These are phyloP conservation scores for Xiphophorus birchmanni DNA, from an alignment of 2,797 vertebrate species.

Conservation along the genomic window DNA sequence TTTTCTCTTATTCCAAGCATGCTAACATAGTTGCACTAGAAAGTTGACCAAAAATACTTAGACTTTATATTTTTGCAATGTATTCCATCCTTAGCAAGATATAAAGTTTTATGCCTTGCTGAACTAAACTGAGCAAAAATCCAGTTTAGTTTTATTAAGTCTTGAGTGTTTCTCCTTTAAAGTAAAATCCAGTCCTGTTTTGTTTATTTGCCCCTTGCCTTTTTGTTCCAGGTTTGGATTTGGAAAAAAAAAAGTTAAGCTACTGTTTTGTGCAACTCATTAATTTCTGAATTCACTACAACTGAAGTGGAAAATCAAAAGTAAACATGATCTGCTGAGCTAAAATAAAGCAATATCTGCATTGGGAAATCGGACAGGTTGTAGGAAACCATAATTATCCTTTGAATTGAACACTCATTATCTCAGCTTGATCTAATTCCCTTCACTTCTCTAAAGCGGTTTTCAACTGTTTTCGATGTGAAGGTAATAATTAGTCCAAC, in stretches of 20 bases:
- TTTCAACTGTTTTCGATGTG: not conserved
- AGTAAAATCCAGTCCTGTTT: not conserved
- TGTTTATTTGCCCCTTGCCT: not conserved
- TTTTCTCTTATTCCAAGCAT: too few species aligned
- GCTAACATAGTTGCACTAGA: too few species aligned
- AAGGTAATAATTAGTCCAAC: constrained; percentile 4
- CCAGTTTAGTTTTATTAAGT: not conserved
- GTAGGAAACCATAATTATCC: not conserved
- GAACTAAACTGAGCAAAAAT: not conserved
- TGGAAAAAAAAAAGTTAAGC: not conserved
- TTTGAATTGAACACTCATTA: constrained; percentile 7
- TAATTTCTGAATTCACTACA: not conserved
- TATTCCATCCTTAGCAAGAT: not conserved
- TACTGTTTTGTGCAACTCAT: constrained; percentile 1
- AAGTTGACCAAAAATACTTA: too few species aligned
- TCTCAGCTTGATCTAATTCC: constrained; percentile 1
- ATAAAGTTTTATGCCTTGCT: too few species aligned
- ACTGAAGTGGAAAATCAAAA: not conserved
- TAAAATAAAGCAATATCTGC: not conserved
- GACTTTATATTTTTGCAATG: too few species aligned
- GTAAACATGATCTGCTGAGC: not conserved
- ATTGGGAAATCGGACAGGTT: not conserved
- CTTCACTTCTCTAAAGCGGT: constrained; percentile 1
- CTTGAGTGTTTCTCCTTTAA: not conserved
- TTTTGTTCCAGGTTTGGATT: not conserved